phyloP scores from a whole-genome alignment of 2,113 vertebrate species.

The Genyomyrus donnyi region DNA sequence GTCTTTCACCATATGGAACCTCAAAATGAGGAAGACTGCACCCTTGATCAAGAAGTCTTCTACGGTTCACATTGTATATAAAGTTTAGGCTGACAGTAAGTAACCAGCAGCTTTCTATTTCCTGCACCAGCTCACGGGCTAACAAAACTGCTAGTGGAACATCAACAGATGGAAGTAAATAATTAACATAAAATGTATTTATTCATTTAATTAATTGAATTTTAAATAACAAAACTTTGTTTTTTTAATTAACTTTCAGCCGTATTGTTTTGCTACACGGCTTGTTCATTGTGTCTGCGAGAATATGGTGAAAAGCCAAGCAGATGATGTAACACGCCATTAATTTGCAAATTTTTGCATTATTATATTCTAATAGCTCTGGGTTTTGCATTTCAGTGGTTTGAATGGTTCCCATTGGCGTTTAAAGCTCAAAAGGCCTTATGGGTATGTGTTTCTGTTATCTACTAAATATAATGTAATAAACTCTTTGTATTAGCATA shows the following conservation, averaged over 20 bases:
- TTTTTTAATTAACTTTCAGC: slow-evolving; percentile 2
- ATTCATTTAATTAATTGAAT: background rate
- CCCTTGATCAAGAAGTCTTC: background rate
- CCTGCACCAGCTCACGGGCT: background rate
- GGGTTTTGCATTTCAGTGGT: slow-evolving; percentile 52
- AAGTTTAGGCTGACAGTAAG: background rate
- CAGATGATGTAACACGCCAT: slow-evolving; percentile 57
- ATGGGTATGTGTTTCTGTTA: background rate
- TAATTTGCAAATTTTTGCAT: slow-evolving; percentile 57
- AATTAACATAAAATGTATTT: background rate
- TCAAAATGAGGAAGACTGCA: background rate
- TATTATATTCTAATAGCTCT: slow-evolving; percentile 63
- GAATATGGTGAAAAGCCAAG: slow-evolving; percentile 33
- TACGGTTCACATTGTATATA: background rate
- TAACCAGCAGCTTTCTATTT: background rate
- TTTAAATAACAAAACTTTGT: background rate
- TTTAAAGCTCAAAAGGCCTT: background rate
- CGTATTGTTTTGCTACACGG: background rate
- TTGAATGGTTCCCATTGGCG: slow-evolving; percentile 53
- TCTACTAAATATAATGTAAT: background rate
- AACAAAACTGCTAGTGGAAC: background rate
- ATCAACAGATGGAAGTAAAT: background rate
- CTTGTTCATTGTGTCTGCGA: slow-evolving; percentile 24
- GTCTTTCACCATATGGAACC: background rate
- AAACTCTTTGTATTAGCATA: background rate